Percentiles rank a stretch among this genome's conserved stretches.
Conservation (phyloP, 2,113 vertebrate genomes). For the Daboia siamensis region DNA sequence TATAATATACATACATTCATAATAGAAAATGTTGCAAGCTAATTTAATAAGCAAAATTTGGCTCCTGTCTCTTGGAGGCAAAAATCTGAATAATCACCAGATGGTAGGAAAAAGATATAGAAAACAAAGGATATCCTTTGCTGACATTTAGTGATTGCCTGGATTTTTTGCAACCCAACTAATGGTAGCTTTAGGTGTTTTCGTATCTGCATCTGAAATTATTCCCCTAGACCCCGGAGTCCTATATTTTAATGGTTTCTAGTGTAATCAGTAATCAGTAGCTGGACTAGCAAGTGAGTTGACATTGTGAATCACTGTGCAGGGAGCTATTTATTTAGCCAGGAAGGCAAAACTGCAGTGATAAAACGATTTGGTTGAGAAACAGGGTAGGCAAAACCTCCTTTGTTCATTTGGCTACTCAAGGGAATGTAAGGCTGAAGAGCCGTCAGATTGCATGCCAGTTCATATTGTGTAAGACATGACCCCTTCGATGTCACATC, state of each 20-base stretch:
- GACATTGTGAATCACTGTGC: constrained; percentile 4
- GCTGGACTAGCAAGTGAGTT: neutral
- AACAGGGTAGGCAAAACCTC: constrained; percentile 17
- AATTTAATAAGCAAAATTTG: neutral
- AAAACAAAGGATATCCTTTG: neutral
- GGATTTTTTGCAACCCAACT: neutral
- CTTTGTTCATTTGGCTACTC: constrained; percentile 5
- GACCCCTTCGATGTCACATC: neutral
- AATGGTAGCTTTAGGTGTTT: neutral
- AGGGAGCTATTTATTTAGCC: constrained; percentile 19
- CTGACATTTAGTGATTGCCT: neutral
- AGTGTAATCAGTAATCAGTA: neutral
- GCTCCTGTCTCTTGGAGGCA: neutral
- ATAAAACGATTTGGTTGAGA: constrained; percentile 9
- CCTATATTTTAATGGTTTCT: constrained; percentile 6
- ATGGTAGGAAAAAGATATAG: neutral
- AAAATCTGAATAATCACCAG: neutral
- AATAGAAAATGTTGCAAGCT: neutral
- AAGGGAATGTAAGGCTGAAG: constrained; percentile 19
- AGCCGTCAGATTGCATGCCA: constrained; percentile 19
- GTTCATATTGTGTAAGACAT: constrained; percentile 19
- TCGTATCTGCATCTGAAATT: neutral
- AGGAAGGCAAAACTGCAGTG: neutral
- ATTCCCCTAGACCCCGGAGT: neutral
- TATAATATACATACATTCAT: neutral